These are phyloP conservation scores for Trachurus trachurus DNA, from an alignment of 2,797 vertebrate genomes.

Conservation along the genomic window DNA sequence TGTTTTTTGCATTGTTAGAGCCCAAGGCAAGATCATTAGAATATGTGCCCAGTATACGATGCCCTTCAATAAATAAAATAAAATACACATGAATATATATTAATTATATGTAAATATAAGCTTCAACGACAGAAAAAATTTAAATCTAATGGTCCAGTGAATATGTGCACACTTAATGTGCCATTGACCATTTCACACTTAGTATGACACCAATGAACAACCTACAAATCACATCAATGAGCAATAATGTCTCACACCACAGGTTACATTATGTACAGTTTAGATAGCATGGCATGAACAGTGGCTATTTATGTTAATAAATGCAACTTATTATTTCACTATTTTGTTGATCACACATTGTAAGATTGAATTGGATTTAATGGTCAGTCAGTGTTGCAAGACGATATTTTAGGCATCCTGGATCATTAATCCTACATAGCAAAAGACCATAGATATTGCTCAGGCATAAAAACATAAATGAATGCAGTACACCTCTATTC, in stretches of 20 bases:
- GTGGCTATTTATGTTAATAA: neutral
- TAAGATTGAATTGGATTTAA: neutral
- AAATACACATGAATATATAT: constrained; percentile 5
- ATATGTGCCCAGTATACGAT: neutral
- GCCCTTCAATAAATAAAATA: neutral
- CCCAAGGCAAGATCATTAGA: constrained; percentile 22
- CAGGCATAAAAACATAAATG: neutral
- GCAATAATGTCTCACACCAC: neutral
- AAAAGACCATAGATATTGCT: neutral
- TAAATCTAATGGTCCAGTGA: neutral
- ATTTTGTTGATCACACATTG: neutral
- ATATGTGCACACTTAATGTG: neutral
- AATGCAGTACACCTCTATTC: neutral
- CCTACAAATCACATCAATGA: neutral
- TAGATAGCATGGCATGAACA: neutral
- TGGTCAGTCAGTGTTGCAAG: neutral
- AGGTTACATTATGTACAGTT: neutral
- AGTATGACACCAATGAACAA: neutral
- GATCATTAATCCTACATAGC: neutral
- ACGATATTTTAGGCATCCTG: neutral
- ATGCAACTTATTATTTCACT: neutral
- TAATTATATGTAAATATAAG: neutral
- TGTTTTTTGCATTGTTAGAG: constrained; percentile 9
- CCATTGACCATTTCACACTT: neutral
- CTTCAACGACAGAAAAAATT: neutral